These are phyloP conservation scores for Muscicapa striata DNA, from an alignment of 2,797 vertebrate genomes.

Conservation along the genomic window DNA sequence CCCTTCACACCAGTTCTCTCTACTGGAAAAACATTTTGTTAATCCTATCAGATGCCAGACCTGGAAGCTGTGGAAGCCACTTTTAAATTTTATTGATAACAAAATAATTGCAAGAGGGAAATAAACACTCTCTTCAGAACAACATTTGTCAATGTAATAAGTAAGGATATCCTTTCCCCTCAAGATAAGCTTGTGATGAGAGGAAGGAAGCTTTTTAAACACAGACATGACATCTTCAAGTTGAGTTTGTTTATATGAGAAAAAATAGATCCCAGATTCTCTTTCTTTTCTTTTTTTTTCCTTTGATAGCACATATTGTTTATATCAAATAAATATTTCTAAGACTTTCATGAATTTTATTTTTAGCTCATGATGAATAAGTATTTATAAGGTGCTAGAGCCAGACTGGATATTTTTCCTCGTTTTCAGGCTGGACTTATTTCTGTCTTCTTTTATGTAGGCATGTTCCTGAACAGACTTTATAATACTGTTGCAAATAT, in stretches of 20 bases:
- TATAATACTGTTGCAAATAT: background rate
- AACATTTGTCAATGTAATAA: background rate
- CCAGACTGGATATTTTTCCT: background rate
- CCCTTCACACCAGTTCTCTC: background rate
- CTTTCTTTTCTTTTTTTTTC: background rate
- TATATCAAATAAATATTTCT: slow-evolving; percentile 8
- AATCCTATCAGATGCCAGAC: background rate
- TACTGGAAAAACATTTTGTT: background rate
- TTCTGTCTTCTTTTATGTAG: background rate
- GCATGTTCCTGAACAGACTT: background rate
- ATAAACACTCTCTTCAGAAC: background rate
- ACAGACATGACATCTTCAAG: background rate
- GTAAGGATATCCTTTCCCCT: background rate
- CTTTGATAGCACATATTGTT: background rate
- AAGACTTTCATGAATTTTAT: background rate
- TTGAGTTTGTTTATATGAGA: background rate
- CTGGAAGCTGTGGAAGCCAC: background rate
- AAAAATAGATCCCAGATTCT: background rate
- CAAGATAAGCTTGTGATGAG: background rate
- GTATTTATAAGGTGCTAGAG: background rate
- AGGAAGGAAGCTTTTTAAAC: background rate
- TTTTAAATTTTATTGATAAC: background rate
- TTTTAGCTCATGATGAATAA: background rate
- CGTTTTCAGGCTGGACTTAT: background rate
- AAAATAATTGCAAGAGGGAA: background rate